These are phyloP conservation scores for Ophion obscuratus DNA, from an alignment of 2,888 invertebrate genomes.

Conservation along the genomic window DNA sequence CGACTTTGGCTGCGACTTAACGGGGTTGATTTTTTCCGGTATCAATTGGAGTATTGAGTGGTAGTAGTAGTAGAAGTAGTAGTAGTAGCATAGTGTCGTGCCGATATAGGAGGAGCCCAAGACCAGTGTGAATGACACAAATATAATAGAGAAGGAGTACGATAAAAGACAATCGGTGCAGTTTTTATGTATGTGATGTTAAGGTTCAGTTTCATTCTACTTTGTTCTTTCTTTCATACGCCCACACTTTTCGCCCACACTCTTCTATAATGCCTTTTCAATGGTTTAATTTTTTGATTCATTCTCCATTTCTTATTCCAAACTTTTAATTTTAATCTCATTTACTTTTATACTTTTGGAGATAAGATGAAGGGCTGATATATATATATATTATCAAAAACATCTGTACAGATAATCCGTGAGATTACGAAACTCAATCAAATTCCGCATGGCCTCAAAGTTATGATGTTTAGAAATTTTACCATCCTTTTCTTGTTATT, in stretches of 20 bases:
- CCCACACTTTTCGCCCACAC: slow-evolving; percentile 33
- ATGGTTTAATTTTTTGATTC: slow-evolving; percentile 1
- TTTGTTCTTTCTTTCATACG: slow-evolving; percentile 51
- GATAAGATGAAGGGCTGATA: background rate
- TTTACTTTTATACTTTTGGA: background rate
- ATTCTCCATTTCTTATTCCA: slow-evolving; percentile 8
- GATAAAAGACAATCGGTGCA: slow-evolving; percentile 83
- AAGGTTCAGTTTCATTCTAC: slow-evolving; percentile 36
- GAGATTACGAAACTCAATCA: too few species aligned
- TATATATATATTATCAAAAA: too few species aligned
- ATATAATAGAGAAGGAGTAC: slow-evolving; percentile 84
- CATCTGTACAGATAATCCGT: too few species aligned
- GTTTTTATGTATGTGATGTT: slow-evolving; percentile 30
- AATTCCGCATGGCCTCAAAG: background rate
- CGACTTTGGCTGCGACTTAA: slow-evolving; percentile 85
- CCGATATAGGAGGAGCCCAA: slow-evolving; percentile 84
- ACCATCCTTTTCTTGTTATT: background rate
- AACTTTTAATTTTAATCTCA: slow-evolving; percentile 9
- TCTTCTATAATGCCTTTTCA: slow-evolving; percentile 27
- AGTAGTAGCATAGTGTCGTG: slow-evolving; percentile 83
- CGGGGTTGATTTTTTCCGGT: slow-evolving; percentile 82
- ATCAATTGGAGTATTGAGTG: slow-evolving; percentile 83
- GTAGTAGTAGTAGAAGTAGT: slow-evolving; percentile 80
- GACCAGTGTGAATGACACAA: slow-evolving; percentile 84
- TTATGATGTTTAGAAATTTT: background rate